Evolutionary conservation across 2,797 vertebrate genomes (phyloP).

Genomic region (Peromyscus attwateri): DNA sequence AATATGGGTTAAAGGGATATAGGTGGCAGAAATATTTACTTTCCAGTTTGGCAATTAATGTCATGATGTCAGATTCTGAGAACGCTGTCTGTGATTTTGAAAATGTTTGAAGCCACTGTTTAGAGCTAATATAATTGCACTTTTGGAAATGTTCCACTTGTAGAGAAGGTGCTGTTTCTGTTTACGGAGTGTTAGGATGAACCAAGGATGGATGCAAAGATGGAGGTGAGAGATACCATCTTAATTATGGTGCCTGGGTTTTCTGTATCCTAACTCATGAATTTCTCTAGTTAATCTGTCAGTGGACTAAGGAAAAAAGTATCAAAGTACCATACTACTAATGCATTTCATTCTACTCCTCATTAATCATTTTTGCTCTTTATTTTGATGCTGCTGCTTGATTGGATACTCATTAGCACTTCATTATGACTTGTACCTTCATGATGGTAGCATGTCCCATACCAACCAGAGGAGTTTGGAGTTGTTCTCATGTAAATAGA

Average conservation of each 20-base stretch:
- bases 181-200: not conserved
- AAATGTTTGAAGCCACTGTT: slow-evolving; percentile 36
- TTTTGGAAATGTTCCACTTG: slow-evolving; percentile 25
- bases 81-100: not conserved
- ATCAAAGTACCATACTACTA: slow-evolving; percentile 19
- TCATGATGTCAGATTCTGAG: not conserved
- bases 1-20: not conserved
- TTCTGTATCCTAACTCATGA: slow-evolving; percentile 46
- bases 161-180: slow-evolving; percentile 3
- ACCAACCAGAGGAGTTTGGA: slow-evolving; percentile 28
- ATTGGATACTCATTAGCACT: slow-evolving; percentile 42
- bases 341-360: slow-evolving; percentile 33
- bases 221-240: not conserved
- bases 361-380: slow-evolving; percentile 34
- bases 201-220: not conserved
- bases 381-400: slow-evolving; percentile 59
- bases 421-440: slow-evolving; percentile 34
- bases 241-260: slow-evolving; percentile 51
- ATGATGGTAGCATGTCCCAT: slow-evolving; percentile 48
- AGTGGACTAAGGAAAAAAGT: not conserved
- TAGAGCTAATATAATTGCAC: not conserved
- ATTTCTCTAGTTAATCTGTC: slow-evolving; percentile 57
- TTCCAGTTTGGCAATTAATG: slow-evolving; percentile 45
- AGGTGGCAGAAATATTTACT: slow-evolving; percentile 31
- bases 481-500: not conserved